A percentile compares a stretch with the other conserved stretches of the same genome.
phyloP scores from a whole-genome alignment of 2,888 invertebrate genomes.

The Noctua pronuba region DNA sequence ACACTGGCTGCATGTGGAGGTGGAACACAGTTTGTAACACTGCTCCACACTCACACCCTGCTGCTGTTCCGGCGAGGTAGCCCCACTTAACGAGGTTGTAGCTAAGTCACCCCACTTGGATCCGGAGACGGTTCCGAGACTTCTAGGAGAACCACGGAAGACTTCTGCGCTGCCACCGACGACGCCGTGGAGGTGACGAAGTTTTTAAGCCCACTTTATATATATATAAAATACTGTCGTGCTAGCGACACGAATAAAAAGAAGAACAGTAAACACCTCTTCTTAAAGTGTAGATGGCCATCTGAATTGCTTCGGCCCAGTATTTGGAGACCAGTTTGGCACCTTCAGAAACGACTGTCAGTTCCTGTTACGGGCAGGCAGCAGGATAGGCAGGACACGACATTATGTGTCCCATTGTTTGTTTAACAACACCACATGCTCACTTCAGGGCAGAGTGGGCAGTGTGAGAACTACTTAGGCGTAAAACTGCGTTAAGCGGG shows the following conservation, averaged over 20 bases:
- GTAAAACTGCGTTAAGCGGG: too few species aligned
- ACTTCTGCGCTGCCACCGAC: not conserved
- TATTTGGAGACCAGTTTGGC: not conserved
- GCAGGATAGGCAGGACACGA: not conserved
- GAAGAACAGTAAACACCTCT: too few species aligned
- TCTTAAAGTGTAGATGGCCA: too few species aligned
- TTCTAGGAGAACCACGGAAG: too few species aligned
- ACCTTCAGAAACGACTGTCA: not conserved
- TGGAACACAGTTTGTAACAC: too few species aligned
- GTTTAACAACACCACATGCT: not conserved
- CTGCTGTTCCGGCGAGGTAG: too few species aligned
- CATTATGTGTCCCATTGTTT: not conserved
- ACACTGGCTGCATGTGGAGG: too few species aligned
- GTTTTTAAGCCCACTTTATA: not conserved
- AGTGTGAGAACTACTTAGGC: not conserved
- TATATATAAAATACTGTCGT: not conserved
- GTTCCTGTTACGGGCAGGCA: not conserved
- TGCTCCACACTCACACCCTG: too few species aligned
- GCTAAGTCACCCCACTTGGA: too few species aligned
- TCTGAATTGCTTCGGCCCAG: too few species aligned
- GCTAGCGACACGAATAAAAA: not conserved
- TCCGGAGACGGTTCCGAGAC: too few species aligned
- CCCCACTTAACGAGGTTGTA: too few species aligned
- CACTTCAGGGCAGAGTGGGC: not conserved
- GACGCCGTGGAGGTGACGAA: not conserved